phyloP scores from a whole-genome alignment of 2,797 vertebrate species.

The Cyclura pinguis region DNA sequence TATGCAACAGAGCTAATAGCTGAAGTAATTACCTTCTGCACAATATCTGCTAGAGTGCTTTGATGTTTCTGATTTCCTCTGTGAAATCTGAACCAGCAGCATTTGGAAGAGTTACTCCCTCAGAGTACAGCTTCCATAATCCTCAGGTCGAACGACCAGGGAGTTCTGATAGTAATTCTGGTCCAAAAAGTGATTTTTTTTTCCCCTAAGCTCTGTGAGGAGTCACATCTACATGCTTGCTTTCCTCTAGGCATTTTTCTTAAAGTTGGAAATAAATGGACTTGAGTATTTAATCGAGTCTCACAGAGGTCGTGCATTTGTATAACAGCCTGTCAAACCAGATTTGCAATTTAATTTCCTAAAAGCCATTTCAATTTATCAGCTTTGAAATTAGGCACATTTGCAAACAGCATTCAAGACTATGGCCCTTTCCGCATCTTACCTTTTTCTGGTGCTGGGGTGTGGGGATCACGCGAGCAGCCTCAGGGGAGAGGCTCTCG shows the following conservation, averaged over 20 bases:
- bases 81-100: background rate
- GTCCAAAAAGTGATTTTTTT: no score
- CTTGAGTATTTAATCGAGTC: background rate
- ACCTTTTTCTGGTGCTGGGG: no score
- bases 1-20: background rate
- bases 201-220: no score
- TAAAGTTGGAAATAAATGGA: background rate
- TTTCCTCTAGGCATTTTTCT: background rate
- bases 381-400: conserved; percentile 28
- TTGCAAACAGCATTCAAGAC: background rate
- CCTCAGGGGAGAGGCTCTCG: no score
- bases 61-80: background rate
- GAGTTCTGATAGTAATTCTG: no score
- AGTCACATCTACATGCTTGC: background rate
- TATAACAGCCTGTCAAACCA: conserved; percentile 44
- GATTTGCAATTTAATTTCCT: conserved; percentile 31
- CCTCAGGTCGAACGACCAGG: no score
- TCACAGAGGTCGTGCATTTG: conserved; percentile 36
- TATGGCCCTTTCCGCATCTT: background rate
- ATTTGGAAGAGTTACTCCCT: no score
- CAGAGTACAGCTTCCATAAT: no score
- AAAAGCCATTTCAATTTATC: background rate
- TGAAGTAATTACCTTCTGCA: background rate
- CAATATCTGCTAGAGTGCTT: background rate
- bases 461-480: no score